Conservation (phyloP, 2,888 invertebrate species). For the Drosophila planitibia region DNA sequence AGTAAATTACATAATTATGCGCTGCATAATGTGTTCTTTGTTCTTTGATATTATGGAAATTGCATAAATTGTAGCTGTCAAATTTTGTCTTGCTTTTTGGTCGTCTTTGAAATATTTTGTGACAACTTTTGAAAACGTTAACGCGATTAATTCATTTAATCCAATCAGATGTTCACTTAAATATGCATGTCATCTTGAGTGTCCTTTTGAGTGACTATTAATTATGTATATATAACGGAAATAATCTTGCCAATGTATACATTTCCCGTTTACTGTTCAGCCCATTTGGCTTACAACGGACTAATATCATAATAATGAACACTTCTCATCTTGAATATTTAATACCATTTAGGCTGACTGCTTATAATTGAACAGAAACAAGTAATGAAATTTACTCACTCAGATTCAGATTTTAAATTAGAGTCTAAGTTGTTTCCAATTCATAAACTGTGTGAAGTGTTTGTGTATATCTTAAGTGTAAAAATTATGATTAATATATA, state of each 20-base stretch:
- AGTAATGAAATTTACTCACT: background rate
- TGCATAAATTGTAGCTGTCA: conserved; percentile 45
- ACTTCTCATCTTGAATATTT: background rate
- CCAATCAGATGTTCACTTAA: conserved; percentile 1
- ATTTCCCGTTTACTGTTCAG: background rate
- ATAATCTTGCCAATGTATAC: background rate
- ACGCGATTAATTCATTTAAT: conserved; percentile 21
- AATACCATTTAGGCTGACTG: background rate
- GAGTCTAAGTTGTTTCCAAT: background rate
- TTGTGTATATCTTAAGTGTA: background rate
- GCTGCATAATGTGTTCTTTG: conserved; percentile 31
- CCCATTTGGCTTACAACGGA: background rate
- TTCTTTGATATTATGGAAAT: conserved; percentile 32
- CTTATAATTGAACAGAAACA: background rate
- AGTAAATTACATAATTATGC: conserved; percentile 45
- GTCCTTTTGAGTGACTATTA: conserved; percentile 22
- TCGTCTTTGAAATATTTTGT: conserved; percentile 15
- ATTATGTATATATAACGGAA: conserved; percentile 4
- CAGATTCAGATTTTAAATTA: background rate
- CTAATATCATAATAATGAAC: background rate
- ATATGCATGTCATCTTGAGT: background rate
- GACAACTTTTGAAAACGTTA: conserved; percentile 11
- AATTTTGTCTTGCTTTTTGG: conserved; percentile 10
- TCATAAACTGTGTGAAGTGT: background rate
- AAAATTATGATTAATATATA: background rate